These are phyloP conservation scores for Rachycentron canadum DNA, from an alignment of 2,797 vertebrate species.

Conservation along the genomic window DNA sequence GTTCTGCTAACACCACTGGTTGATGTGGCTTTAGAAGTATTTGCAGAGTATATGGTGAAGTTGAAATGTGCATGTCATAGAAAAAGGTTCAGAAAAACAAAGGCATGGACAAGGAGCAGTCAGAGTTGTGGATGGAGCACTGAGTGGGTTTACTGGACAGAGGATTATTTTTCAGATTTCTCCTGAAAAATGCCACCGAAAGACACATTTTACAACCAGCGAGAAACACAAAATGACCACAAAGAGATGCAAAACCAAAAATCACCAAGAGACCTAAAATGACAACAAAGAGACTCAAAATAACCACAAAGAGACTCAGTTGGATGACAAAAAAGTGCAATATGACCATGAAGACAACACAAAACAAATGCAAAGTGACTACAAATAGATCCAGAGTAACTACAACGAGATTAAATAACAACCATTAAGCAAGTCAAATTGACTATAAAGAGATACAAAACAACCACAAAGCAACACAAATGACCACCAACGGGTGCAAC, in stretches of 20 bases:
- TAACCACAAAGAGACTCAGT: neutral
- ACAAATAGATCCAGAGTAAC: neutral
- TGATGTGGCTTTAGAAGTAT: conserved; percentile 17
- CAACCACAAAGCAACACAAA: neutral
- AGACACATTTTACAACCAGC: neutral
- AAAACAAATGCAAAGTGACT: neutral
- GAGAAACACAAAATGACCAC: neutral
- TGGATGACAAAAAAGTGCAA: too few species aligned
- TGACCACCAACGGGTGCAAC: neutral
- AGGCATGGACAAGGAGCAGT: neutral
- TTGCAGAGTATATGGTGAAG: conserved; percentile 1
- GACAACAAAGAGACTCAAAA: neutral
- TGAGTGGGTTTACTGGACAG: neutral
- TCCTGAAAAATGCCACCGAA: conserved; percentile 2
- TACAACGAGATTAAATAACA: too few species aligned
- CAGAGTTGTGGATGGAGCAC: conserved; percentile 1
- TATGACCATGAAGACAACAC: neutral
- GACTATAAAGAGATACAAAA: neutral
- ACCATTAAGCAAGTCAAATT: too few species aligned
- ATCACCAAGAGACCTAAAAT: neutral
- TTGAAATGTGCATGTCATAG: neutral
- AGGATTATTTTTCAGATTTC: neutral
- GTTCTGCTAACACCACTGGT: neutral
- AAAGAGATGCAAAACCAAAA: too few species aligned
- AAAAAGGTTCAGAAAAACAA: conserved; percentile 8